Percentiles rank a stretch among this genome's conserved stretches.
Conservation (phyloP, 2,888 invertebrate genomes). For the Agonopterix alstromeriana region DNA sequence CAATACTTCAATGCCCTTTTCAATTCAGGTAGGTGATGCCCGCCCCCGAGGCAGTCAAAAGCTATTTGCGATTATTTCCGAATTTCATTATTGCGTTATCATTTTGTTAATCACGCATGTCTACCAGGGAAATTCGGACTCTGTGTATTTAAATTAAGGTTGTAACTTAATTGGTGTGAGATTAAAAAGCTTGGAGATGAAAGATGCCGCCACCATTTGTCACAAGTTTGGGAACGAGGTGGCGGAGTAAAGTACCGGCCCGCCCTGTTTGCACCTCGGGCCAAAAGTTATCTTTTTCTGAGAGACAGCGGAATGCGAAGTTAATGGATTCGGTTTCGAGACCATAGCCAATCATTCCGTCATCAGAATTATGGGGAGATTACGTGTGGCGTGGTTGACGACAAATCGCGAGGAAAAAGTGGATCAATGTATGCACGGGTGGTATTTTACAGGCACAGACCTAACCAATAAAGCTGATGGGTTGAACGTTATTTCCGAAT, state of each 20-base stretch:
- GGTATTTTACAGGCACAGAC: background rate
- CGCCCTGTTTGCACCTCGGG: constrained; percentile 67
- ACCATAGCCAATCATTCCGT: constrained; percentile 61
- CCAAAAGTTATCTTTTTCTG: constrained; percentile 38
- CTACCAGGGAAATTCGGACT: constrained; percentile 18
- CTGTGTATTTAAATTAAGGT: constrained; percentile 25
- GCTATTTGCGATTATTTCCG: constrained; percentile 70
- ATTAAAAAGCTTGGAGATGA: constrained; percentile 49
- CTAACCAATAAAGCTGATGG: too few species aligned
- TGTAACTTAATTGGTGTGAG: constrained; percentile 21
- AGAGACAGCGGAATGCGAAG: constrained; percentile 42
- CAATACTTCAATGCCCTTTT: constrained; percentile 40
- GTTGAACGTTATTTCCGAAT: too few species aligned
- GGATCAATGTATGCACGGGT: constrained; percentile 12
- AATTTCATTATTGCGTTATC: constrained; percentile 69
- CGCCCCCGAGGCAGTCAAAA: constrained; percentile 43
- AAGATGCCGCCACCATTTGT: constrained; percentile 73
- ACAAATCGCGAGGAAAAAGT: constrained; percentile 20
- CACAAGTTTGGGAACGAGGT: constrained; percentile 69
- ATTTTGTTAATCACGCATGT: constrained; percentile 47
- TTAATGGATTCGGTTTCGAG: constrained; percentile 59
- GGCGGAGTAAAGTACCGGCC: constrained; percentile 56
- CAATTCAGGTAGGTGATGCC: constrained; percentile 45
- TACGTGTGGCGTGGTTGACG: constrained; percentile 27
- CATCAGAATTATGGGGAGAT: constrained; percentile 57